Evolutionary conservation across 2,113 vertebrate species (phyloP), one percentile per base, ranked within the genome.

Genomic region (Pungitius pungitius): DNA sequence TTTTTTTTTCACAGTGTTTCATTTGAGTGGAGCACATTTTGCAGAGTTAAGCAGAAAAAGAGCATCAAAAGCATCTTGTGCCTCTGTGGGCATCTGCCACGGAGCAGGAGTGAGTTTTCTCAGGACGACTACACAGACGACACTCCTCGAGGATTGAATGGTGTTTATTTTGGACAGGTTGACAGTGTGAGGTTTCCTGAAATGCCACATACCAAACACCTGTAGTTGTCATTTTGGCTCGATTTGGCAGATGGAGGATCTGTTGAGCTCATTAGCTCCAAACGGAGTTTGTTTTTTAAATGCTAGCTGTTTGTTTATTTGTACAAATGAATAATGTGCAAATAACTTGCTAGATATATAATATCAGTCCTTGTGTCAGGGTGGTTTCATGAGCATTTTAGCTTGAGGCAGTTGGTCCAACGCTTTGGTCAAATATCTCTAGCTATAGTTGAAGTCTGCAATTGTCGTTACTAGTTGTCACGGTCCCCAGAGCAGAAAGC

Each of bases 31-130:
- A 47, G 75, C 35, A 65, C 78, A 83, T 87, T 51, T 52, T 92
- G 90, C 91, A 77, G 87, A 81, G 77, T 76, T 73, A 84, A 89
- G 90, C 88, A 90, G 60, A 92, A 51, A 26, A 45, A 51, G 75
- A 45, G 76, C 72, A 83, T 81, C 76, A 84, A 83, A 87, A 86
- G 84, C 70, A 78, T 85, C 85, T 86, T 80, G 86, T 91, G 89
- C 79, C 78, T 88, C 75, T 87, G 66, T 88, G 88, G 45, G 57
- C 63, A 75, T 75, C 79, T 87, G 77, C 78, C 72, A 33, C 51
- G 6, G 68, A 75, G 60, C 78, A 59, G 61, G 8, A 77, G 79
- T 7, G 5, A 57, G 59, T 81, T 85, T 74, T 69, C 77, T 82
- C 66, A 61, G 70, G 60, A 47, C 52, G 43, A 15, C 52, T 17